Base-by-base conservation (phyloP, 2,113 vertebrate species). In the Cromileptes altivelis region DNA sequence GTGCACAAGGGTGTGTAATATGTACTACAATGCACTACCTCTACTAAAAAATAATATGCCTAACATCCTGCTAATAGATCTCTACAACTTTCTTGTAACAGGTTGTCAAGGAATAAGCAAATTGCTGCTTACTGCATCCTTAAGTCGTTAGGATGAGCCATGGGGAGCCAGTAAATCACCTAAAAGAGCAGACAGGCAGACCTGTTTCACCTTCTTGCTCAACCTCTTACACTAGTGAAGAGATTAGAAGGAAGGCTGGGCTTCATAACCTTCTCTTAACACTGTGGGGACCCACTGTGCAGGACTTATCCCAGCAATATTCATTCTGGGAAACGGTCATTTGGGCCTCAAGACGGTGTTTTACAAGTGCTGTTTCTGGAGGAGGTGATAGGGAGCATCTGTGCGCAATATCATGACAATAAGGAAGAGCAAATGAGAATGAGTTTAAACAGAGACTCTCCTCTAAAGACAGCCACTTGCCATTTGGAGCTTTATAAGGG, bases 311-410 rank as follows among this genome's bases (percentile, higher is more conserved):
- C 57, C 57, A 64, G 87, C 85, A 80, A 93, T 92, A 91, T 80
- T 90, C 82, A 88, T 88, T 87, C 71, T 87, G 82, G 85, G 77
- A 92, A 93, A 92, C 67, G 78, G 91, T 92, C 93, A 88, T 94
- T 83, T 92, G 87, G 86, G 86, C 81, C 86, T 88, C 83, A 75
- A 85, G 65, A 89, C 72, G 78, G 62, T 84, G 73, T 87, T 93
- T 92, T 82, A 87, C 81, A 91, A 80, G 83, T 71, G 81, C 70
- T 81, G 72, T 84, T 80, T 88, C 74, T 70, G 49, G 60, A 90
- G 63, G 77, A 80, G 74, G 86, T 87, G 85, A 90, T 87, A 70
- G 84, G 87, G 81, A 88, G 85, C 93, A 94, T 92, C 92, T 94
- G 92, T 89, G 85, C 86, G 71, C 60, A 53, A 75, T 77, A 80